A percentile compares a stretch with the other conserved stretches of the same genome.
These are phyloP conservation scores for Corydoras sp. DNA, from an alignment of 2,113 vertebrate genomes.

Conservation along the genomic window DNA sequence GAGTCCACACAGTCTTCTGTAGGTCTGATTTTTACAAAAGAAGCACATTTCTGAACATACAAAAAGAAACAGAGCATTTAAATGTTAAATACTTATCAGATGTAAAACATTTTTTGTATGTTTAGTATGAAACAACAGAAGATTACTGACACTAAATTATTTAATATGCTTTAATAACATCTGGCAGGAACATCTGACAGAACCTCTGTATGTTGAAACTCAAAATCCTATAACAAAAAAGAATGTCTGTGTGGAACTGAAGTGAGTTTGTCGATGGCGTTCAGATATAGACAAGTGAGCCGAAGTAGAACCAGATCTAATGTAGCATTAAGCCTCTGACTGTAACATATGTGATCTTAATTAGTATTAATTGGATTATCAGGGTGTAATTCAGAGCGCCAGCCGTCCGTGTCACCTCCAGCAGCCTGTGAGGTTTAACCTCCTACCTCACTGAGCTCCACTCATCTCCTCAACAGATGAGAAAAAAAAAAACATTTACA, in stretches of 20 bases:
- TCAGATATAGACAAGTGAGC: background rate
- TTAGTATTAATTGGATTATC: slow-evolving; percentile 20
- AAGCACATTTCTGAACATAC: too few relatives aligned
- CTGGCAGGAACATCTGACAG: too few relatives aligned
- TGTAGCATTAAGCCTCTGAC: background rate
- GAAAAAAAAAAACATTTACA: too few relatives aligned
- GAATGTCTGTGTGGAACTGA: background rate
- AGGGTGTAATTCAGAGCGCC: slow-evolving; percentile 1
- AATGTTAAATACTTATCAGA: too few relatives aligned
- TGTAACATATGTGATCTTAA: background rate
- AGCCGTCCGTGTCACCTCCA: background rate
- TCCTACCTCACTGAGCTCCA: background rate
- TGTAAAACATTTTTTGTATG: too few relatives aligned
- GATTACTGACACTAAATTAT: too few relatives aligned
- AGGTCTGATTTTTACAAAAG: too few relatives aligned
- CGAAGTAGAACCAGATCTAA: background rate
- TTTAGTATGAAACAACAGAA: too few relatives aligned
- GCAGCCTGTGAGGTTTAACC: slow-evolving; percentile 7
- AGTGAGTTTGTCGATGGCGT: background rate
- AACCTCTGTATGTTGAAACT: too few relatives aligned
- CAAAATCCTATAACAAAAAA: background rate
- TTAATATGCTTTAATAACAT: too few relatives aligned
- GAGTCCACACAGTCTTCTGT: too few relatives aligned
- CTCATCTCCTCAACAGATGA: background rate
- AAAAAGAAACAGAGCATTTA: too few relatives aligned